phyloP scores from a whole-genome alignment of 2,113 vertebrate genomes.

The Ameiurus melas region DNA sequence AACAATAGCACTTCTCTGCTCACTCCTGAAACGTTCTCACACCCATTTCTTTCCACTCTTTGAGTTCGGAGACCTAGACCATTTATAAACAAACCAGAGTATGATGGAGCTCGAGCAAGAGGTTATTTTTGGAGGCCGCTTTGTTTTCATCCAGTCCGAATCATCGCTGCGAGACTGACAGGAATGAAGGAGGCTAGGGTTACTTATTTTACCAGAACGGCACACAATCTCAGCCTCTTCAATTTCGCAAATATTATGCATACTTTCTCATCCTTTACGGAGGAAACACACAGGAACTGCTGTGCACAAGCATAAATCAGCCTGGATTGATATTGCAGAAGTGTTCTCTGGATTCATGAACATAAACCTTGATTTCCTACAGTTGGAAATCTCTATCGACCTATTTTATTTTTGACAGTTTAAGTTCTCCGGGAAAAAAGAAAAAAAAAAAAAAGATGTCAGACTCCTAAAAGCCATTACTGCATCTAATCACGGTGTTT shows the following conservation, averaged over 20 bases:
- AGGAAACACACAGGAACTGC: slow-evolving; percentile 54
- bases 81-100: slow-evolving; percentile 52
- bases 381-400: slow-evolving; percentile 61
- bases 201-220: slow-evolving; percentile 37
- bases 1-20: slow-evolving; percentile 45
- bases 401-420: slow-evolving; percentile 56
- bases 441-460: slow-evolving; percentile 28
- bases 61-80: slow-evolving; percentile 46
- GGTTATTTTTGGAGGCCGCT: slow-evolving; percentile 67
- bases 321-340: slow-evolving; percentile 57
- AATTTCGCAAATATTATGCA: slow-evolving; percentile 63
- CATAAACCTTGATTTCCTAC: slow-evolving; percentile 64
- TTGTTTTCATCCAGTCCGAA: slow-evolving; percentile 62
- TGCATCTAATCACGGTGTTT: slow-evolving; percentile 10
- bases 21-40: slow-evolving; percentile 44
- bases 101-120: slow-evolving; percentile 51
- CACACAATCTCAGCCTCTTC: slow-evolving; percentile 35
- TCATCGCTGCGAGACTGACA: slow-evolving; percentile 59
- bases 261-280: slow-evolving; percentile 62
- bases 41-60: slow-evolving; percentile 31
- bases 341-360: slow-evolving; percentile 61
- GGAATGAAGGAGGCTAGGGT: slow-evolving; percentile 58
- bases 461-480: slow-evolving; percentile 16
- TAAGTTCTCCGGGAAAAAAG: not conserved
- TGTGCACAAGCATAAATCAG: slow-evolving; percentile 57